Base-by-base conservation (phyloP, 1,140 invertebrate species). In the Cyphomyrmex costatus region DNA sequence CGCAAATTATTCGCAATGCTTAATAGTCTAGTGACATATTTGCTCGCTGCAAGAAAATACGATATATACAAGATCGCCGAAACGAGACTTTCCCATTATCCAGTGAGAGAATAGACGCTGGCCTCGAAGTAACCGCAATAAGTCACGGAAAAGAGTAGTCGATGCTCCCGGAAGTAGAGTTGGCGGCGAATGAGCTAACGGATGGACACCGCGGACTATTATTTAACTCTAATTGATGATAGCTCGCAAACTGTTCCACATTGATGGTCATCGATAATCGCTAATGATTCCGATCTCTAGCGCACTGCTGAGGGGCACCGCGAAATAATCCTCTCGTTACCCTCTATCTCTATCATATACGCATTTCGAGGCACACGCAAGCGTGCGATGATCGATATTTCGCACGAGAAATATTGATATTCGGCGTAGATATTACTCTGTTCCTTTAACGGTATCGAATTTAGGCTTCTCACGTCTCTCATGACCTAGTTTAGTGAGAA, bases 201-300 rank as follows among this genome's bases (percentile, higher is more conserved):
- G 85, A 89, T 73, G 77, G 71, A 89, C 87, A 89, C 86, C 71
- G 42, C 58, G 71, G 58, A 68, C 88, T 89, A 89, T 89, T 86
- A 86, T 84, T 89, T 86, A 86, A 89, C 63, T 89, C 19, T 90
- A 90, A 90, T 90, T 90, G 86, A 90, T 90, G 89, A 88, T 80
- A 86, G 76, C 51, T 88, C 42, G 70, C 61, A 56, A 74, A 33
- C 66, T 88, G 87, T 89, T 88, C 79, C 87, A 84, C 84, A 88
- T 90, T 90, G 85, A 86, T 78, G 85, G 68, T 88, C 89, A 90
- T 90, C 89, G 89, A 90, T 90, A 90, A 90, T 88, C 88, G 61
- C 88, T 90, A 90, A 90, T 90, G 88, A 90, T 85, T 82, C 70
- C 51, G 56, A 79, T 83, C 73, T 87, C 78, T 65, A 77, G 56